phyloP scores from a whole-genome alignment of 2,797 vertebrate species.

The Myotis planiceps region DNA sequence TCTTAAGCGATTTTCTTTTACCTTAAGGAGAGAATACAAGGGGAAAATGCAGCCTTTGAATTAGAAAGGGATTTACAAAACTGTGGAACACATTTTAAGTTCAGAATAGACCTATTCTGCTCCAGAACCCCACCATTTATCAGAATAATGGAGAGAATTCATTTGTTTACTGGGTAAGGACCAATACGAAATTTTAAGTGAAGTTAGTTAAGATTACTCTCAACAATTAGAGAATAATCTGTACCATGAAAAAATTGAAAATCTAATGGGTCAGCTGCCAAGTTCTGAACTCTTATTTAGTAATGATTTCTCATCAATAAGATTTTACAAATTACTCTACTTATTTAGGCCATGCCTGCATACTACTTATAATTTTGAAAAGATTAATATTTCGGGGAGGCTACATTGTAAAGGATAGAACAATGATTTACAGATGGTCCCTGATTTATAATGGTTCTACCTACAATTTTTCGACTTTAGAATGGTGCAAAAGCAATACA shows the following conservation, averaged over 20 bases:
- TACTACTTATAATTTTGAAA: constrained; percentile 14
- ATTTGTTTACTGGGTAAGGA: constrained; percentile 14
- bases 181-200: not conserved
- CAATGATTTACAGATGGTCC: not conserved
- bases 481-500: not conserved
- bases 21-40: constrained; percentile 84
- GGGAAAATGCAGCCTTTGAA: constrained; percentile 19
- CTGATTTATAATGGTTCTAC: not conserved
- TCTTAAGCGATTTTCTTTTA: constrained; percentile 92
- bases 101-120: not conserved
- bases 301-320: not conserved
- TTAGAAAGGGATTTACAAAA: constrained; percentile 10
- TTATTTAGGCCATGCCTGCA: not conserved
- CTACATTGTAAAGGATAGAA: not conserved
- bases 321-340: not conserved
- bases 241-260: not conserved
- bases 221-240: not conserved
- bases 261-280: not conserved
- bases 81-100: constrained; percentile 19
- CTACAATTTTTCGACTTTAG: not conserved
- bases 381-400: not conserved
- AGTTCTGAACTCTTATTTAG: constrained; percentile 14
- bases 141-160: not conserved
- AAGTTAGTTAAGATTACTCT: not conserved
- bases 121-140: not conserved